A percentile compares a stretch with the other conserved stretches of the same genome.
These are phyloP conservation scores for Lasioglossum figueresi DNA, from an alignment of 2,888 invertebrate species.

Conservation along the genomic window DNA sequence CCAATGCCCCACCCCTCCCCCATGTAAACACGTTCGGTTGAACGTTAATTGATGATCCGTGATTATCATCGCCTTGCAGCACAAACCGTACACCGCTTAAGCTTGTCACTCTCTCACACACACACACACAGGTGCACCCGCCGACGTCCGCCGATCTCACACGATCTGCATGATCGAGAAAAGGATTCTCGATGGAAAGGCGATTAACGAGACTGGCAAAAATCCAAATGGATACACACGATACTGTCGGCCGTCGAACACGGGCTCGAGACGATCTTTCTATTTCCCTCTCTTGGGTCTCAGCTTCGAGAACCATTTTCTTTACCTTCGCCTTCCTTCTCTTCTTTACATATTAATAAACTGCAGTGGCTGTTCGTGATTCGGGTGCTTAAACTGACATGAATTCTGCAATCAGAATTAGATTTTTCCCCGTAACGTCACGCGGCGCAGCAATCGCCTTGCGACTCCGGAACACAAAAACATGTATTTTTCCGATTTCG, in stretches of 20 bases:
- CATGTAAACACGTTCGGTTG: slow-evolving; percentile 26
- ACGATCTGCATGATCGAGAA: slow-evolving; percentile 12
- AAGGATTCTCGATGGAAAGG: slow-evolving; percentile 11
- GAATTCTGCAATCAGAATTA: neutral
- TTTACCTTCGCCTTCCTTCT: neutral
- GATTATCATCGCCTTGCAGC: slow-evolving; percentile 65
- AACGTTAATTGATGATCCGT: slow-evolving; percentile 55
- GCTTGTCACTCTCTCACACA: slow-evolving; percentile 22
- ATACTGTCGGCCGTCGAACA: slow-evolving; percentile 34
- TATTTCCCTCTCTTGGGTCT: neutral
- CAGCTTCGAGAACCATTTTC: neutral
- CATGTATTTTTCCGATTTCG: neutral
- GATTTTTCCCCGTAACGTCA: neutral
- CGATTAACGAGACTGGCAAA: slow-evolving; percentile 47
- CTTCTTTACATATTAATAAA: neutral
- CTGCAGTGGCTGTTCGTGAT: neutral
- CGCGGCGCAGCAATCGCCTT: neutral
- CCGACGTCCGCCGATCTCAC: slow-evolving; percentile 20
- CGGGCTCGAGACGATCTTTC: slow-evolving; percentile 29
- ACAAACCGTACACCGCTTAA: slow-evolving; percentile 42
- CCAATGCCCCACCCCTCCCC: neutral
- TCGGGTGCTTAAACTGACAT: neutral
- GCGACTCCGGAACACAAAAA: neutral
- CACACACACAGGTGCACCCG: slow-evolving; percentile 31
- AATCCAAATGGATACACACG: slow-evolving; percentile 61